Evolutionary conservation across 2,888 invertebrate species (phyloP).

Genomic region (Trichopoda pennipes): DNA sequence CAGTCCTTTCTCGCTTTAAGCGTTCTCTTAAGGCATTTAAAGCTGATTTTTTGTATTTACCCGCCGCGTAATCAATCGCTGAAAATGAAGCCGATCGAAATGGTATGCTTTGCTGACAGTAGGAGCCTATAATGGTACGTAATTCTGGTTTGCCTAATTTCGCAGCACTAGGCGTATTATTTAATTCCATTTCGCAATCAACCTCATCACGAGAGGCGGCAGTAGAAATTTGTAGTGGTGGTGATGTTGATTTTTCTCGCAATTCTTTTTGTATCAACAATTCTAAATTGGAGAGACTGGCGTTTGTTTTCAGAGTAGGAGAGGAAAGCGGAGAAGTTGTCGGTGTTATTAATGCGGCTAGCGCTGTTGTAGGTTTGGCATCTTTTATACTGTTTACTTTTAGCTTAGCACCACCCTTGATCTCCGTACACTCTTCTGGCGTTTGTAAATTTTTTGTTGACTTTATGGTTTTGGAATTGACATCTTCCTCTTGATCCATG

Average conservation of each 20-base stretch:
- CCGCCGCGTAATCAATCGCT: conserved; percentile 88
- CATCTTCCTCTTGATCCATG: conserved; percentile 74
- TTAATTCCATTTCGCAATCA: conserved; percentile 39
- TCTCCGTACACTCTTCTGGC: conserved; percentile 29
- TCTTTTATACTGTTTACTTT: conserved; percentile 57
- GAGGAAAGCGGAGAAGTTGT: conserved; percentile 46
- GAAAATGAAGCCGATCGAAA: conserved; percentile 93
- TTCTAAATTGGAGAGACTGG: conserved; percentile 79
- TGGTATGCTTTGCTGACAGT: conserved; percentile 86
- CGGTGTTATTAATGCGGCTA: conserved; percentile 32
- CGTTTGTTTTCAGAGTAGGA: conserved; percentile 74
- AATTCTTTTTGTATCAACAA: conserved; percentile 72
- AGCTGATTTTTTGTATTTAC: conserved; percentile 83
- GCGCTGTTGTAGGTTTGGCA: conserved; percentile 21
- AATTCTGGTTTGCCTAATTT: conserved; percentile 84
- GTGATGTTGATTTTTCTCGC: conserved; percentile 75
- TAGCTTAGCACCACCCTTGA: conserved; percentile 30
- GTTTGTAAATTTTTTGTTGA: conserved; percentile 71
- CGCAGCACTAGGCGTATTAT: conserved; percentile 77
- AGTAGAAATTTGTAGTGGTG: conserved; percentile 67
- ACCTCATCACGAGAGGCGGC: conserved; percentile 2
- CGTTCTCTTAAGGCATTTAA: conserved; percentile 78
- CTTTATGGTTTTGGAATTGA: conserved; percentile 67
- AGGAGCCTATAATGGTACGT: conserved; percentile 84
- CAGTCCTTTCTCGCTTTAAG: conserved; percentile 76